Evolutionary conservation across 2,888 invertebrate species (phyloP).

Genomic region (Hypomecis atomaria): DNA sequence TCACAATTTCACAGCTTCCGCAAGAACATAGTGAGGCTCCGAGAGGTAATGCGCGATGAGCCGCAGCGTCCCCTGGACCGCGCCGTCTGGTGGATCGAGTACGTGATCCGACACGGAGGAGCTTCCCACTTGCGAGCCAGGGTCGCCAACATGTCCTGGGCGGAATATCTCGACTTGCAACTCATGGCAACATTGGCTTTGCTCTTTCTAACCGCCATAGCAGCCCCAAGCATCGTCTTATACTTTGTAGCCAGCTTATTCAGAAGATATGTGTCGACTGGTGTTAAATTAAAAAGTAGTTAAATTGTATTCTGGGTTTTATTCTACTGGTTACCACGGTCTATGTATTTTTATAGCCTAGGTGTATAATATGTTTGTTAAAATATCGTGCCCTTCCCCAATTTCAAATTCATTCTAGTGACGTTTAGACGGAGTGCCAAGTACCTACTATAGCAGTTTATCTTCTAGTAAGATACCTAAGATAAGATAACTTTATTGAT

Average conservation of each 20-base stretch:
- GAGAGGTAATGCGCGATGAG: conserved; percentile 45
- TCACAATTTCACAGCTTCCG: no score
- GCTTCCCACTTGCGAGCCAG: conserved; percentile 45
- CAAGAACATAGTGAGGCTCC: no score
- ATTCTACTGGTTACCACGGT: neutral
- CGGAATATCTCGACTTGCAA: no score
- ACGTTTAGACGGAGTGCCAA: no score
- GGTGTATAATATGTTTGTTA: no score
- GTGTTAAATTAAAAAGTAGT: conserved; percentile 21
- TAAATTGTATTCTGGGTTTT: conserved; percentile 4
- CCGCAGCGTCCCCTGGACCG: conserved; percentile 42
- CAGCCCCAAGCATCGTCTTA: neutral
- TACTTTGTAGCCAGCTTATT: conserved; percentile 8
- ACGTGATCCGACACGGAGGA: conserved; percentile 47
- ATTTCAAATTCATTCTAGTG: no score
- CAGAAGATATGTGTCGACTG: conserved; percentile 3
- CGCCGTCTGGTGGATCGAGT: conserved; percentile 50
- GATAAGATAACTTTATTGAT: no score
- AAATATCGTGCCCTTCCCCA: no score
- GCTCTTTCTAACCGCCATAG: neutral
- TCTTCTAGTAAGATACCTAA: no score
- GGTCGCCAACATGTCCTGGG: conserved; percentile 44
- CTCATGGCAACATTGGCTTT: conserved; percentile 11
- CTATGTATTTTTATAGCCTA: no score
- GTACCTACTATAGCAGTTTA: no score